phyloP scores from a whole-genome alignment of 2,797 vertebrate species.

The Helarctos malayanus region DNA sequence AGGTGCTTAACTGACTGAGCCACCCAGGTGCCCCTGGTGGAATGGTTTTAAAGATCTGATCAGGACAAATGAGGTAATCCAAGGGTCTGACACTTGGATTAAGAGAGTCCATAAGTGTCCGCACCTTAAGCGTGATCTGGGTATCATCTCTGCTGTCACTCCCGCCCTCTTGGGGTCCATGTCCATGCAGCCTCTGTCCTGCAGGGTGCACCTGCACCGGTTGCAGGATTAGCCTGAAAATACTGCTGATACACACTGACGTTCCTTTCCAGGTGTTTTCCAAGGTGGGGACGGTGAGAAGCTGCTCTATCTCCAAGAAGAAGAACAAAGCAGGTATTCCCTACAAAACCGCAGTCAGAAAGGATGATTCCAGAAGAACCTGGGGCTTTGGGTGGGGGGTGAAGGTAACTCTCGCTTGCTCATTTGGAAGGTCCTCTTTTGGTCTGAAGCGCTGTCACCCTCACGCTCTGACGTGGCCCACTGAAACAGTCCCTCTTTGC shows the following conservation, averaged over 20 bases:
- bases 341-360: accelerated
- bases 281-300: conserved; percentile 94
- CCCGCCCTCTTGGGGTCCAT: accelerated
- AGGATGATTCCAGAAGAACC: accelerated
- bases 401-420: background rate
- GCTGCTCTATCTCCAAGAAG: conserved; percentile 96
- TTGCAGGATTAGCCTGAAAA: accelerated
- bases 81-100: no score
- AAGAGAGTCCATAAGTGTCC: accelerated
- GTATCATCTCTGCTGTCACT: background rate
- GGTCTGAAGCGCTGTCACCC: background rate
- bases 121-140: accelerated
- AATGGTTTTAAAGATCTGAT: background rate
- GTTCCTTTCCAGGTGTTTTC: conserved; percentile 93
- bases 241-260: accelerated
- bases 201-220: accelerated
- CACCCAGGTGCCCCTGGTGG: background rate
- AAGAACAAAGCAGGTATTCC: conserved; percentile 94
- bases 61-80: background rate
- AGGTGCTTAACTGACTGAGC: background rate
- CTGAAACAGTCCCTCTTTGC: background rate
- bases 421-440: background rate
- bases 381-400: background rate
- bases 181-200: accelerated
- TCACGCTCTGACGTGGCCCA: accelerated